Base-by-base conservation (phyloP, 1,140 invertebrate species). In the Ceratosolen fusciceps region DNA sequence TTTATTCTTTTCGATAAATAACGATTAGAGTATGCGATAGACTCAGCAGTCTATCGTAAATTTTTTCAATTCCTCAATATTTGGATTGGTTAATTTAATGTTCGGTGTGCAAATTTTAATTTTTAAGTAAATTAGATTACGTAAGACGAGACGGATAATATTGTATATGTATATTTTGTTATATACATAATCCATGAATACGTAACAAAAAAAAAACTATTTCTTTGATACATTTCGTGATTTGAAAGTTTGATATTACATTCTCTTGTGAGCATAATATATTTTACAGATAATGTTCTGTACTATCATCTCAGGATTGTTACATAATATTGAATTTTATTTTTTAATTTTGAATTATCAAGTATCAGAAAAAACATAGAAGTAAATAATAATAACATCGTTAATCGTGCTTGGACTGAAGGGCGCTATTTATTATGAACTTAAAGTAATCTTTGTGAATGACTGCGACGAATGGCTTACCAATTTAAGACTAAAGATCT, bases 401-500 rank as follows among this genome's bases (percentile, higher is more conserved):
- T 26, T 34, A 54, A 72, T 54, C 8, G 39, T 19, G 26, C 68
- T 71, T 47, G 21, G 58, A 49, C 52, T n/a, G 19, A 43, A 73
- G 54, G 24, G 21, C 58, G 58, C 24, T 16, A 58, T 73, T 73
- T 73, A 34, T 56, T 39, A 58, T 58, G 24, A 60, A 39, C 58
- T 58, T 29, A 12, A 29, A 52, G 68, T 47, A 31, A 71, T 1
- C 24, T 52, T 71, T 71, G 68, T 29, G 68, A 47, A 52, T 47
- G 68, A 52, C 47, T 71, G 14, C 21, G 39, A 52, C 47, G 16
- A 49, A 52, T 14, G 68, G 47, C 19, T 52, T 52, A 47, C 52
- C 31, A 52, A 49, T 52, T 26, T 49, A 47, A 43, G 47, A 71
- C 52, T 12, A 71, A 71, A 49, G 68, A 71, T 54, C 21, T 71